Evolutionary conservation across 2,888 invertebrate species (phyloP).

Genomic region (Pediacus dermestoides): DNA sequence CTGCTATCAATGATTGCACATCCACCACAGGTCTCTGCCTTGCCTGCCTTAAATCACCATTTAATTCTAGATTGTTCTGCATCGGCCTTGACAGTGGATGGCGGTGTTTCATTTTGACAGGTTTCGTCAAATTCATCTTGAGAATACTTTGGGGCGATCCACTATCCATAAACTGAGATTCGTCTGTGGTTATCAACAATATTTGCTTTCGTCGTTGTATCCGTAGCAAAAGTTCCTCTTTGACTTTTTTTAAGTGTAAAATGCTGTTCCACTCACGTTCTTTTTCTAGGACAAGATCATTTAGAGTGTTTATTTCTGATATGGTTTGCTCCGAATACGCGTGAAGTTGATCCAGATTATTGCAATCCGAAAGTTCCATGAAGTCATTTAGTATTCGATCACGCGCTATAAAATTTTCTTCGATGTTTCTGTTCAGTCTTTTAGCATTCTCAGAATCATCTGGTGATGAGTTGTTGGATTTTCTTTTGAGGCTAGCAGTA

Average conservation of each 20-base stretch:
- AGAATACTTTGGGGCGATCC: conserved; percentile 30
- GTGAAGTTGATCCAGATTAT: conserved; percentile 60
- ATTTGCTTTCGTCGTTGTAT: conserved; percentile 68
- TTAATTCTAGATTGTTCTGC: conserved; percentile 50
- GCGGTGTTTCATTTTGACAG: conserved; percentile 25
- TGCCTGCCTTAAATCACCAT: conserved; percentile 55
- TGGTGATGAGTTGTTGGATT: conserved; percentile 31
- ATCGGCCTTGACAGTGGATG: conserved; percentile 49
- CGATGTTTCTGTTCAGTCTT: conserved; percentile 40
- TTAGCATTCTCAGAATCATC: conserved; percentile 40
- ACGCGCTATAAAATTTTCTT: conserved; percentile 49
- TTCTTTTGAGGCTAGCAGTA: conserved; percentile 14
- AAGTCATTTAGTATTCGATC: conserved; percentile 62
- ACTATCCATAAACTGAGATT: conserved; percentile 31
- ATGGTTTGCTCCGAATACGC: conserved; percentile 63
- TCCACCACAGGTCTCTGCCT: conserved; percentile 77
- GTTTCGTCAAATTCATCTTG: conserved; percentile 32
- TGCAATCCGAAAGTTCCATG: conserved; percentile 60
- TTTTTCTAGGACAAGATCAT: conserved; percentile 72
- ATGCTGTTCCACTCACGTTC: conserved; percentile 86
- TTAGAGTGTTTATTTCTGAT: conserved; percentile 65
- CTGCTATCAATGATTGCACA: conserved; percentile 78
- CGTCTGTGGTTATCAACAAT: conserved; percentile 42
- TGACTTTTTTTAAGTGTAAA: conserved; percentile 75
- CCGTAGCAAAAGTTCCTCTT: conserved; percentile 74